phyloP scores from a whole-genome alignment of 2,113 vertebrate genomes.

The Desmodus rotundus region DNA sequence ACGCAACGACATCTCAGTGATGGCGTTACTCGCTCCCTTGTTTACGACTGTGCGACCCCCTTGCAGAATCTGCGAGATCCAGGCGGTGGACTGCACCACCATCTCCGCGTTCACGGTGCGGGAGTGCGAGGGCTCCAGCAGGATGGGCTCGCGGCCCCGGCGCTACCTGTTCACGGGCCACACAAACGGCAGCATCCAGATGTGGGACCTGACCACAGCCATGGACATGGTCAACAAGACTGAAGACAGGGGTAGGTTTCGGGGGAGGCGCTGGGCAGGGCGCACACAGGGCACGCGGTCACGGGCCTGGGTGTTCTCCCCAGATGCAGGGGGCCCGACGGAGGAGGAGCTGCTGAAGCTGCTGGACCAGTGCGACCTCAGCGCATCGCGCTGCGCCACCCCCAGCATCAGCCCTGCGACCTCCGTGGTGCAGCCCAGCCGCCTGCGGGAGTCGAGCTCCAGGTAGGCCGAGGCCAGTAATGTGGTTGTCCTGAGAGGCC shows the following conservation, averaged over 20 bases:
- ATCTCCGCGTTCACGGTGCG: slow-evolving; percentile 95
- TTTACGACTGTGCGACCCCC: background rate
- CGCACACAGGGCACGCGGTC: rapidly evolving
- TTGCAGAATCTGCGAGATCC: slow-evolving; percentile 95
- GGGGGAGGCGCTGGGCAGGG: rapidly evolving
- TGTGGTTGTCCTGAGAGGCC: no score
- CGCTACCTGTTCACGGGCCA: slow-evolving; percentile 98
- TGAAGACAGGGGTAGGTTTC: slow-evolving; percentile 87
- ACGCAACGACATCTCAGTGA: no score
- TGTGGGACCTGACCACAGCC: slow-evolving; percentile 98
- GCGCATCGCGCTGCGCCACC: slow-evolving; percentile 95
- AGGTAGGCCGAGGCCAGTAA: slow-evolving; percentile 80
- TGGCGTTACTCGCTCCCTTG: no score
- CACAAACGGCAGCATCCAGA: slow-evolving; percentile 97
- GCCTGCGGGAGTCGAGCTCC: slow-evolving; percentile 92
- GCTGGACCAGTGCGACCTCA: slow-evolving; percentile 97
- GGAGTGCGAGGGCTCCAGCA: slow-evolving; percentile 97
- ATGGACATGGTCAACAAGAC: slow-evolving; percentile 95
- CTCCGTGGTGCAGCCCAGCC: slow-evolving; percentile 92
- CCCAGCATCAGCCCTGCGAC: slow-evolving; percentile 97
- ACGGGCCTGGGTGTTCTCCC: background rate
- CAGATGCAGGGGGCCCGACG: slow-evolving; percentile 93
- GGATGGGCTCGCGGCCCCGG: slow-evolving; percentile 96
- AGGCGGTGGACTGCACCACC: slow-evolving; percentile 95
- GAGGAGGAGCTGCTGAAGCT: slow-evolving; percentile 96